Evolutionary conservation across 2,113 vertebrate species (phyloP).

Genomic region (Tautogolabrus adspersus): DNA sequence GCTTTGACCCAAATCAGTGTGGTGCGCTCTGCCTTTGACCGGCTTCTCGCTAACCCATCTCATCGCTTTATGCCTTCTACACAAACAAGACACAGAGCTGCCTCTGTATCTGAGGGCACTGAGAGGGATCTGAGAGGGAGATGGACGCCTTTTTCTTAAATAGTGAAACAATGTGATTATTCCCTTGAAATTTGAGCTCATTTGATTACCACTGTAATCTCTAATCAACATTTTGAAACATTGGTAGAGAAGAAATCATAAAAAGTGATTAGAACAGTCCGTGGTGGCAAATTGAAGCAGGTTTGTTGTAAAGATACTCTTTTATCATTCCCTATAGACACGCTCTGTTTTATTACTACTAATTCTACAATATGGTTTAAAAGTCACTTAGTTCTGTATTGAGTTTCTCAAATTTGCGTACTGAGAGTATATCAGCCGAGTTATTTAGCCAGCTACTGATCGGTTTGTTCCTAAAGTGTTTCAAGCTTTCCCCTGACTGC

Average conservation of each 20-base stretch:
- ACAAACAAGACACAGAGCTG: constrained; percentile 7
- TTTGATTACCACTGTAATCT: constrained; percentile 22
- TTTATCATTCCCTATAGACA: constrained; percentile 15
- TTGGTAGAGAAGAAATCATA: constrained; percentile 6
- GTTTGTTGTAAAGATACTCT: not conserved
- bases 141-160: not conserved
- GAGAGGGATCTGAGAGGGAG: not conserved
- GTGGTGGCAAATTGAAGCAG: constrained; percentile 1
- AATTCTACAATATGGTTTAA: constrained; percentile 2
- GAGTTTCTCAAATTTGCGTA: not conserved
- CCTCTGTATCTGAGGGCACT: not conserved
- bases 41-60: constrained; percentile 42
- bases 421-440: not conserved
- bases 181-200: not conserved
- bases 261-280: constrained; percentile 47
- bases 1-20: constrained; percentile 69
- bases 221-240: constrained; percentile 7
- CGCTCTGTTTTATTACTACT: constrained; percentile 9
- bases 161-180: not conserved
- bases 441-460: constrained; percentile 11
- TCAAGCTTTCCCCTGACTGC: constrained; percentile 25
- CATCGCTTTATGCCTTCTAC: constrained; percentile 25
- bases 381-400: not conserved
- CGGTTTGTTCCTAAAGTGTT: constrained; percentile 20
- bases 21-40: constrained; percentile 32